Evolutionary conservation across 2,113 vertebrate species (phyloP), one percentile per base, ranked within the genome.

Genomic region (Cacatua alba): DNA sequence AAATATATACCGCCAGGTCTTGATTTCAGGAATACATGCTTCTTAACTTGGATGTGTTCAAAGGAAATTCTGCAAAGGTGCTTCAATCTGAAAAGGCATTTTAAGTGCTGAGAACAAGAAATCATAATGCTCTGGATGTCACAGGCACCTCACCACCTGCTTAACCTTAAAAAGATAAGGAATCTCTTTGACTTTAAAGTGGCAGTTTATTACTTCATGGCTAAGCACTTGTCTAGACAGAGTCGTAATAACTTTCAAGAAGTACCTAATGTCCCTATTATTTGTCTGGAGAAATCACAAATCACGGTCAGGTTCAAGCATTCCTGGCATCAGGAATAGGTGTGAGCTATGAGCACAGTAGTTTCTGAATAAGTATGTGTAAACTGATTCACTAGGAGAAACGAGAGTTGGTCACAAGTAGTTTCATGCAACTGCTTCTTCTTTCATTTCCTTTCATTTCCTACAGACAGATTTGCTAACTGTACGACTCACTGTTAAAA

Each of bases 141-240:
- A 82, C 82, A 94, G 65, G 31, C 85, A 93, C 88, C 69, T 96
- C 64, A 68, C 24, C 79, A 83, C 85, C 76, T 95, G 68, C 53
- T 93, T 86, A 94, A 74, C 64, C 86, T 94, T 86, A 71, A 75
- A 74, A 31, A 88, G 96, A 96, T 96, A 93, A 90, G 55, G 39
- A 94, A 90, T 86, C 51, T 59, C 26, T 94, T 82, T 64, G 29
- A 71, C 46, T 88, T 86, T 63, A 88, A 88, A 82, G 51, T 77
- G 29, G 6, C 51, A 86, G 35, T 51, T 83, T 93, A 91, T 90
- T 81, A 78, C 51, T 94, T 81, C 82, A 52, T 60, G 55, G 35
- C 43, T 92, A 93, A 94, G 71, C 18, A 63, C 85, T 94, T 70
- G 90, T 95, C 90, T 94, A 95, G 96, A 96, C 90, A 77, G 79